These are phyloP conservation scores for Galerucella pusilla DNA, from an alignment of 2,888 invertebrate species.

Conservation along the genomic window DNA sequence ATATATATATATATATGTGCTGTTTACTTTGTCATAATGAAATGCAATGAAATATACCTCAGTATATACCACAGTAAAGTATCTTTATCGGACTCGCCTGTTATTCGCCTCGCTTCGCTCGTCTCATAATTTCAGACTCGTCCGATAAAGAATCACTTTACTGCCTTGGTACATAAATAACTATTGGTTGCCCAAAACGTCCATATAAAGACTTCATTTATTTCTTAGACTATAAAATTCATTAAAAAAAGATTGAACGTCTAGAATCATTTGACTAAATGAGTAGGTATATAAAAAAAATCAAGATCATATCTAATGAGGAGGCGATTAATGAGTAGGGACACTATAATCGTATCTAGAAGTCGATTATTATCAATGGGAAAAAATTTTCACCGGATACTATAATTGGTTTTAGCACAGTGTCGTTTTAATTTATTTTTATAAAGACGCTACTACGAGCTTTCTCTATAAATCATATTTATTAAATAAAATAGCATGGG, in stretches of 20 bases:
- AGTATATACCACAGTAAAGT: too few relatives aligned
- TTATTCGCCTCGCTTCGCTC: too few relatives aligned
- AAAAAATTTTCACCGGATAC: not conserved
- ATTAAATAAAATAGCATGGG: too few relatives aligned
- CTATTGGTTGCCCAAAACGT: not conserved
- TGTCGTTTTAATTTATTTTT: not conserved
- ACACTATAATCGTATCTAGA: not conserved
- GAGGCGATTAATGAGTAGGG: not conserved
- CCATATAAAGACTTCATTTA: not conserved
- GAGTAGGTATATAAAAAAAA: not conserved
- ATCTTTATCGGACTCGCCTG: too few relatives aligned
- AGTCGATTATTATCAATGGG: conserved; percentile 2
- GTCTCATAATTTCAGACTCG: too few relatives aligned
- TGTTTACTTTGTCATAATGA: too few relatives aligned
- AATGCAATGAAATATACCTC: too few relatives aligned
- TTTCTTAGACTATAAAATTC: not conserved
- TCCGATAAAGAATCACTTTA: too few relatives aligned
- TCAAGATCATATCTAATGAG: not conserved
- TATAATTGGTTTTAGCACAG: not conserved
- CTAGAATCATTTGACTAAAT: not conserved
- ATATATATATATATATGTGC: too few relatives aligned
- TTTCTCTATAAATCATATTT: too few relatives aligned
- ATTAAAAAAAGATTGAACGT: not conserved
- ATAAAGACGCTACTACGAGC: too few relatives aligned
- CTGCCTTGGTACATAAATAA: too few relatives aligned